These are phyloP conservation scores for Drosophila testacea DNA, from an alignment of 2,888 invertebrate genomes.

Conservation along the genomic window DNA sequence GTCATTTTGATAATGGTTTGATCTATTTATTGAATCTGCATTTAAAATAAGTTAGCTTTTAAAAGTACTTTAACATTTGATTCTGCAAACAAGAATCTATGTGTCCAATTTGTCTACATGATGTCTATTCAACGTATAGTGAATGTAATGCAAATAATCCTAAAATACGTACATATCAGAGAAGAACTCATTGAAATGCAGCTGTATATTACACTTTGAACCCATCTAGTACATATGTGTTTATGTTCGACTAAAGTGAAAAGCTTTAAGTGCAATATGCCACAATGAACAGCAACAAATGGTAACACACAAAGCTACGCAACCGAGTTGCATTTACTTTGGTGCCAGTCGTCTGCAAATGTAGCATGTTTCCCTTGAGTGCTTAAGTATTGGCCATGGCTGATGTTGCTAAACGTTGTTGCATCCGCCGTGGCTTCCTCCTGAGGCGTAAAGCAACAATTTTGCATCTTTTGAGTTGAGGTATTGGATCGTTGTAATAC, in stretches of 20 bases:
- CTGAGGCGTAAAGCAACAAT: conserved; percentile 48
- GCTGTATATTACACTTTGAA: too few relatives aligned
- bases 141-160: too few relatives aligned
- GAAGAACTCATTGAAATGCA: too few relatives aligned
- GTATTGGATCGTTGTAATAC: background rate
- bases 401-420: conserved; percentile 61
- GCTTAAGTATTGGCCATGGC: conserved; percentile 32
- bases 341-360: conserved; percentile 25
- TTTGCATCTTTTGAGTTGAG: background rate
- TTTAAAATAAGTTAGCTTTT: too few relatives aligned
- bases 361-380: background rate
- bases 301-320: conserved; percentile 32
- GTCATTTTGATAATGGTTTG: too few relatives aligned
- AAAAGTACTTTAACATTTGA: too few relatives aligned
- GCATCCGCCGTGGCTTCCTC: conserved; percentile 60
- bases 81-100: too few relatives aligned
- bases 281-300: conserved; percentile 34
- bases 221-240: too few relatives aligned
- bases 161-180: too few relatives aligned
- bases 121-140: too few relatives aligned
- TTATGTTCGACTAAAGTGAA: conserved; percentile 41
- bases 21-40: too few relatives aligned
- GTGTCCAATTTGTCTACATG: too few relatives aligned
- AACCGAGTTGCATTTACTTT: conserved; percentile 51
- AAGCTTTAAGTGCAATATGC: conserved; percentile 6